Conservation (phyloP, 2,888 invertebrate genomes). For the Adela reaumurella region DNA sequence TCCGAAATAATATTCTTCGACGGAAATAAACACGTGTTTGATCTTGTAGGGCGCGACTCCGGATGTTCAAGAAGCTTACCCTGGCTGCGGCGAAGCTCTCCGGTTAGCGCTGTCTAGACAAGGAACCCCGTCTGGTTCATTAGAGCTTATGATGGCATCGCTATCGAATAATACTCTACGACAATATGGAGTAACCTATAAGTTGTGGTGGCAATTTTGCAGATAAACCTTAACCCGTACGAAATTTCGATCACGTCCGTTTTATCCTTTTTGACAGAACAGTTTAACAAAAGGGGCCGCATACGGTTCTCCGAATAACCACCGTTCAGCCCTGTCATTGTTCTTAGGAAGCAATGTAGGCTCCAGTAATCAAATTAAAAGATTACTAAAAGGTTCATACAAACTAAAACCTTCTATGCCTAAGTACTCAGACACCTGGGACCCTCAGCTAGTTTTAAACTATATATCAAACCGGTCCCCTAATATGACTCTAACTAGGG, state of each 20-base stretch:
- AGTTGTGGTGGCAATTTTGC: slow-evolving; percentile 11
- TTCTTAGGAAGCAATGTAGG: slow-evolving; percentile 6
- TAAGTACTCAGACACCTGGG: slow-evolving; percentile 8
- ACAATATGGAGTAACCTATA: slow-evolving; percentile 5
- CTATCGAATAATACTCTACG: slow-evolving; percentile 9
- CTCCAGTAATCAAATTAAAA: slow-evolving; percentile 5
- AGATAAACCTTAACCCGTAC: slow-evolving; percentile 2
- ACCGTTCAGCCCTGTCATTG: slow-evolving; percentile 10
- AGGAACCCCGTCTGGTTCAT: slow-evolving; percentile 4
- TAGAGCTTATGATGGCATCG: slow-evolving; percentile 11
- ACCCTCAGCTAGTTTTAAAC: slow-evolving; percentile 9
- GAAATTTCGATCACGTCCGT: slow-evolving; percentile 1
- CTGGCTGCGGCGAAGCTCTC: slow-evolving; percentile 14
- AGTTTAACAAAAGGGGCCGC: slow-evolving; percentile 6
- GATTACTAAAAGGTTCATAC: slow-evolving; percentile 11
- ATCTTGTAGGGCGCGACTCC: neutral
- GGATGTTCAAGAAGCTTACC: slow-evolving; percentile 6
- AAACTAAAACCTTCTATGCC: slow-evolving; percentile 7
- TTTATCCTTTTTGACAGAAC: slow-evolving; percentile 7
- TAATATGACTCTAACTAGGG: slow-evolving; percentile 1
- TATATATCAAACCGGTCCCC: neutral
- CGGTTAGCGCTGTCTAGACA: slow-evolving; percentile 9
- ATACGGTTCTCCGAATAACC: slow-evolving; percentile 10
- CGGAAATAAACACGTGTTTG: too few species aligned
- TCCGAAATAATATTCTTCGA: too few species aligned